Conservation (phyloP, 2,888 invertebrate species). For the Lumbricus terrestris region DNA sequence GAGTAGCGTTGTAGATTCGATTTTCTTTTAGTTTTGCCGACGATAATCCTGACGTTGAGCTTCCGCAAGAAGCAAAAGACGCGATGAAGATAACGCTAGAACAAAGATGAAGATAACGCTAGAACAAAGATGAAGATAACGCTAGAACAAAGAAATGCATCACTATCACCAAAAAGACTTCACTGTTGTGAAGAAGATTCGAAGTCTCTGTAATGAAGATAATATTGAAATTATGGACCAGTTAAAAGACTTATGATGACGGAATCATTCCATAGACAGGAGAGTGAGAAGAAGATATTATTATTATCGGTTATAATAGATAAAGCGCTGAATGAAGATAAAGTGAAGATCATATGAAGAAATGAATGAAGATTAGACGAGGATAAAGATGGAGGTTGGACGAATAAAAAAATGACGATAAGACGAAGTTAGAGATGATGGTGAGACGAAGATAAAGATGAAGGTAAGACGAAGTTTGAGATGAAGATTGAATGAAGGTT, state of each 20-base stretch:
- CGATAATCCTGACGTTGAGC: not conserved
- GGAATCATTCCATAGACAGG: not conserved
- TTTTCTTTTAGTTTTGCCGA: not conserved
- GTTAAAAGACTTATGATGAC: not conserved
- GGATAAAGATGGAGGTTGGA: not conserved
- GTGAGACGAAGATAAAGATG: too few species aligned
- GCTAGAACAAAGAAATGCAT: not conserved
- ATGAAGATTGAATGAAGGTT: not conserved
- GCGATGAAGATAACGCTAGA: not conserved
- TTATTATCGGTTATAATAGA: too few species aligned
- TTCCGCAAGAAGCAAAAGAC: not conserved
- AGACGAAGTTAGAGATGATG: not conserved
- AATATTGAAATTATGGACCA: not conserved
- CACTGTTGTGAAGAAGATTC: not conserved
- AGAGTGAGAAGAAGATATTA: too few species aligned
- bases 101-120: too few species aligned
- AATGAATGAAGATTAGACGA: not conserved
- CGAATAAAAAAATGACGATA: not conserved
- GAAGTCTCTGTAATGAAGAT: not conserved
- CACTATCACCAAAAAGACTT: not conserved
- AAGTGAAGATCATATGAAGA: not conserved
- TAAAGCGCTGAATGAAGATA: too few species aligned
- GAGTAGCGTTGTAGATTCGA: slow-evolving; percentile 66
- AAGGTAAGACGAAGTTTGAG: not conserved
- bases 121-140: too few species aligned